Evolutionary conservation across 2,113 vertebrate genomes (phyloP).

Genomic region (Vombatus ursinus): DNA sequence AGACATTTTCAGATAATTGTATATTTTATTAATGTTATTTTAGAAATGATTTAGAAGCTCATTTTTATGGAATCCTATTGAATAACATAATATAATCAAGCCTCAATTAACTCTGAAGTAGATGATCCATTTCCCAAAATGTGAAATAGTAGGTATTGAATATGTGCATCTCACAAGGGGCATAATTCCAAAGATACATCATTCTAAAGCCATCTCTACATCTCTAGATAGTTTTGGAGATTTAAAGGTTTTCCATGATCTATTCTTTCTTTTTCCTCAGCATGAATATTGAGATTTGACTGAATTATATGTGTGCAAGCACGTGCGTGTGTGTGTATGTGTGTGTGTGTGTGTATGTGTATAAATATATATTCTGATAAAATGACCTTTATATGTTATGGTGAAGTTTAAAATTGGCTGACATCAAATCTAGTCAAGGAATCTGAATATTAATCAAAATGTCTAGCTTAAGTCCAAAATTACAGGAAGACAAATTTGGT

Average conservation of each 20-base stretch:
- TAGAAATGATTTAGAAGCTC: conserved; percentile 20
- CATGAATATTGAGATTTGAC: not conserved
- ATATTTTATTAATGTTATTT: not conserved
- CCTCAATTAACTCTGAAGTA: conserved; percentile 9
- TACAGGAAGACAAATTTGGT: not conserved
- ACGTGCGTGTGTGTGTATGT: too few species aligned
- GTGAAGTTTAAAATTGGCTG: not conserved
- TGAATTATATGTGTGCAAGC: too few species aligned
- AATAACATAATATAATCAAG: conserved; percentile 20
- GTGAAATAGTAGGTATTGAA: not conserved
- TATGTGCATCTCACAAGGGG: not conserved
- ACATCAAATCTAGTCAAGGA: not conserved
- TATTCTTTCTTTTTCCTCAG: not conserved
- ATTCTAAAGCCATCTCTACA: not conserved
- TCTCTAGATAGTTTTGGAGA: not conserved
- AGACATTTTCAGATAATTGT: not conserved
- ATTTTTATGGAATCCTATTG: conserved; percentile 16
- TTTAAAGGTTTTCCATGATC: not conserved
- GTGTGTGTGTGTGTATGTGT: too few species aligned
- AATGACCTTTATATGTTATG: not conserved
- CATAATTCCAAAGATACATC: not conserved
- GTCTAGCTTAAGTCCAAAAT: not conserved
- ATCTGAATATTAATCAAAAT: not conserved
- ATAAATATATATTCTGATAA: not conserved
- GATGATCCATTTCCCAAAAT: not conserved